Evolutionary conservation across 2,888 invertebrate genomes (phyloP).

Genomic region (Pseudoips prasinana): DNA sequence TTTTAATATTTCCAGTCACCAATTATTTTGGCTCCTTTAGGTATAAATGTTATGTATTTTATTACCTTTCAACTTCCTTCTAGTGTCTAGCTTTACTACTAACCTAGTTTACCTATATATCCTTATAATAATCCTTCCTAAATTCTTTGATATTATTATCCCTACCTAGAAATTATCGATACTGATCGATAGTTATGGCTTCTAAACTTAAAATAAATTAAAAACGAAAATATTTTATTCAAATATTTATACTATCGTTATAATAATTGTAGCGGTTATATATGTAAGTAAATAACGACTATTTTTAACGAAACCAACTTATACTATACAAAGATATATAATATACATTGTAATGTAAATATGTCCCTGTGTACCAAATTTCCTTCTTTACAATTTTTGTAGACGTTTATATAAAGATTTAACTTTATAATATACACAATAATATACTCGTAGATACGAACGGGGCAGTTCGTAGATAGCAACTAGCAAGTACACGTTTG

Average conservation of each 20-base stretch:
- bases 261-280: conserved; percentile 64
- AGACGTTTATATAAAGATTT: conserved; percentile 44
- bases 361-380: conserved; percentile 76
- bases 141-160: conserved; percentile 52
- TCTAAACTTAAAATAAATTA: conserved; percentile 47
- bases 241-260: conserved; percentile 77
- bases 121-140: conserved; percentile 54
- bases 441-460: conserved; percentile 15
- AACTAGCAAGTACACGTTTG: conserved; percentile 16
- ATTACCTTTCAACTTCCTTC: conserved; percentile 28
- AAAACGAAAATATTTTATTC: conserved; percentile 74
- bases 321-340: conserved; percentile 73
- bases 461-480: conserved; percentile 10
- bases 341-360: conserved; percentile 69
- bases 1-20: too few relatives aligned
- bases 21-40: conserved; percentile 4
- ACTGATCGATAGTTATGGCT: conserved; percentile 59
- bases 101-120: conserved; percentile 47
- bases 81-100: conserved; percentile 37
- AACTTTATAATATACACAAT: conserved; percentile 24
- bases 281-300: conserved; percentile 49
- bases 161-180: conserved; percentile 47
- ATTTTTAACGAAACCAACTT: conserved; percentile 66
- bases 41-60: conserved; percentile 23
- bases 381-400: conserved; percentile 80